Evolutionary conservation across 2,113 vertebrate genomes (phyloP).

Genomic region (Ceyx melanurus): DNA sequence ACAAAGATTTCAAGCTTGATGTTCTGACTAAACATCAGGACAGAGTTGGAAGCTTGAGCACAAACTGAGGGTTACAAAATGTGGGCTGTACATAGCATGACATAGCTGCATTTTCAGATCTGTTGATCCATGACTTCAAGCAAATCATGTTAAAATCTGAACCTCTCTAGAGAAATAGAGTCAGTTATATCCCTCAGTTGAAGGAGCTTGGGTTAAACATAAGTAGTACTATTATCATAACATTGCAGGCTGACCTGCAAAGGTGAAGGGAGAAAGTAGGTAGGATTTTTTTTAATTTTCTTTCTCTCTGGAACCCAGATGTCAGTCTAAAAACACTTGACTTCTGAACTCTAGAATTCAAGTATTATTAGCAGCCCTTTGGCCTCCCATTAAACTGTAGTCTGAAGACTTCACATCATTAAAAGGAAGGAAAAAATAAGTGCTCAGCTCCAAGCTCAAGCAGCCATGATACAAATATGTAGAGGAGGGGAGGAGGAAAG

Average conservation of each 20-base stretch:
- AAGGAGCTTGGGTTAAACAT: background rate
- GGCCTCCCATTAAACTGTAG: constrained; percentile 24
- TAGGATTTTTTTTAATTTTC: constrained; percentile 15
- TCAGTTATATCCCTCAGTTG: background rate
- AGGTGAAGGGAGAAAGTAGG: background rate
- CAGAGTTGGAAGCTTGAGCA: background rate
- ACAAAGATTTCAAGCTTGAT: background rate
- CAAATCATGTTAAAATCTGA: constrained; percentile 28
- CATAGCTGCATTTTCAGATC: background rate
- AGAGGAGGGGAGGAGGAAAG: background rate
- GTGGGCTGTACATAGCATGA: background rate
- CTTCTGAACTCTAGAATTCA: constrained; percentile 16
- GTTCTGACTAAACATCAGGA: background rate
- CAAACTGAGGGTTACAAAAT: background rate
- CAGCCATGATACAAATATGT: background rate
- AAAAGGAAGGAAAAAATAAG: constrained; percentile 13
- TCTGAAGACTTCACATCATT: background rate
- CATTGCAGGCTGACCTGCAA: background rate
- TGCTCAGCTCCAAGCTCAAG: background rate
- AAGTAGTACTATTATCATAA: constrained; percentile 15
- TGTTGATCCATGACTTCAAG: constrained; percentile 2
- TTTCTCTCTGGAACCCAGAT: constrained; percentile 2
- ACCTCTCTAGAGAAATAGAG: background rate
- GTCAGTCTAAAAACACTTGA: constrained; percentile 45
- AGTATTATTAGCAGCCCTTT: constrained; percentile 42